These are phyloP conservation scores for Parochlus steinenii DNA, from an alignment of 2,888 invertebrate genomes.

Conservation along the genomic window DNA sequence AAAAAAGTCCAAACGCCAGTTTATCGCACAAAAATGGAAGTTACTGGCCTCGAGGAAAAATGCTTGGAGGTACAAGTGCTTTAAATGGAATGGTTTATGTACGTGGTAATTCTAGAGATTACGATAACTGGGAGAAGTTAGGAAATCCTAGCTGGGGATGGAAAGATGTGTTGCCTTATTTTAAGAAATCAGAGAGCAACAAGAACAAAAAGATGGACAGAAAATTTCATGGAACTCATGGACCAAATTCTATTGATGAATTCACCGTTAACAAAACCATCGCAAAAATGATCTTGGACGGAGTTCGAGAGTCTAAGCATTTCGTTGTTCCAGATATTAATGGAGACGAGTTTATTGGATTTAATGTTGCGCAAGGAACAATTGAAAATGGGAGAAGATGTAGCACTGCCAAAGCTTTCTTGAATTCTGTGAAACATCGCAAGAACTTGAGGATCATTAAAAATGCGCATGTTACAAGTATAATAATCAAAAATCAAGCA, in stretches of 20 bases:
- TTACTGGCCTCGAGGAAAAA: conserved; percentile 5
- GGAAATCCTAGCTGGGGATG: conserved; percentile 6
- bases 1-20: no score
- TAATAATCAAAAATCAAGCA: conserved; percentile 14
- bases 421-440: conserved; percentile 6
- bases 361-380: conserved; percentile 1
- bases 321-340: conserved; percentile 2
- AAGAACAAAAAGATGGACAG: neutral
- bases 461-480: conserved; percentile 14
- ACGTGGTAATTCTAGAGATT: conserved; percentile 2
- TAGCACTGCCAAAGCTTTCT: conserved; percentile 12
- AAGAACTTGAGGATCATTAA: conserved; percentile 14
- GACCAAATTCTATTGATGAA: neutral
- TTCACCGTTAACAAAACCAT: no score
- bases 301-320: conserved; percentile 1
- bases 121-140: neutral
- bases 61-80: conserved; percentile 1
- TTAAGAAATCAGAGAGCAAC: conserved; percentile 7
- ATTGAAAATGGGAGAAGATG: conserved; percentile 8
- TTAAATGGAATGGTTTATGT: conserved; percentile 10
- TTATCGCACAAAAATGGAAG: no score
- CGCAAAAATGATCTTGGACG: neutral
- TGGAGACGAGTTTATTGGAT: conserved; percentile 9
- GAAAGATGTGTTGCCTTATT: conserved; percentile 8
- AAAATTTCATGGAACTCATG: conserved; percentile 4